phyloP scores from a whole-genome alignment of 2,797 vertebrate species.

The Xiphorhynchus erythropygius region DNA sequence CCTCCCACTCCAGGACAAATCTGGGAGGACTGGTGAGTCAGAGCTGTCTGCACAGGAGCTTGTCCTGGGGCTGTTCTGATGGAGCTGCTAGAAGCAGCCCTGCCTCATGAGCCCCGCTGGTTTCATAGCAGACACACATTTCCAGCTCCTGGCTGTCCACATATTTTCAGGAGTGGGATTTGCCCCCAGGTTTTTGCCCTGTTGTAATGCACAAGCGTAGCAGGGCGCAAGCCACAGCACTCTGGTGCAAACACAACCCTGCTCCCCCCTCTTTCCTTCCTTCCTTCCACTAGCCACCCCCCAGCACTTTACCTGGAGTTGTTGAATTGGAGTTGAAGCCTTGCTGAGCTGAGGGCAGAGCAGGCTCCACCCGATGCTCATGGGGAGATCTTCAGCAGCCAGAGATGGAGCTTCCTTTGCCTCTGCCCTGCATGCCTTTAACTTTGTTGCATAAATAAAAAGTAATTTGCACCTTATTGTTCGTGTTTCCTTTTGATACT shows the following conservation, averaged over 20 bases:
- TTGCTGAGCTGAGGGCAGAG: background rate
- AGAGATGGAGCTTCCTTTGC: background rate
- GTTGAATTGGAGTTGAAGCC: background rate
- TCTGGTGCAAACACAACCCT: background rate
- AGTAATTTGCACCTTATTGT: background rate
- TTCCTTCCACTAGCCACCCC: background rate
- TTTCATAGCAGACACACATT: background rate
- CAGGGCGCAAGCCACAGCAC: background rate
- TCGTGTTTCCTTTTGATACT: background rate
- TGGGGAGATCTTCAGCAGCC: background rate
- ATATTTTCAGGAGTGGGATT: background rate
- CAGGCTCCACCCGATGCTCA: background rate
- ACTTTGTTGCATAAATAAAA: constrained; percentile 18
- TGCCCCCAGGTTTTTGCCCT: background rate
- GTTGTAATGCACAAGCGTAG: background rate
- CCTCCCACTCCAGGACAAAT: background rate
- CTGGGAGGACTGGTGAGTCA: background rate
- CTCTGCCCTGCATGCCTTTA: background rate
- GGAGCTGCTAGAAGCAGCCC: background rate
- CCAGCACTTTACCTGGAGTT: background rate
- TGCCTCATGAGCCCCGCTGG: background rate
- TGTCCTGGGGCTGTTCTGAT: background rate
- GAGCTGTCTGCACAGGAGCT: background rate
- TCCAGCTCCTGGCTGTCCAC: background rate
- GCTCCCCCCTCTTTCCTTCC: background rate